Evolutionary conservation across 2,113 vertebrate species (phyloP).

Genomic region (Acanthisitta chloris): DNA sequence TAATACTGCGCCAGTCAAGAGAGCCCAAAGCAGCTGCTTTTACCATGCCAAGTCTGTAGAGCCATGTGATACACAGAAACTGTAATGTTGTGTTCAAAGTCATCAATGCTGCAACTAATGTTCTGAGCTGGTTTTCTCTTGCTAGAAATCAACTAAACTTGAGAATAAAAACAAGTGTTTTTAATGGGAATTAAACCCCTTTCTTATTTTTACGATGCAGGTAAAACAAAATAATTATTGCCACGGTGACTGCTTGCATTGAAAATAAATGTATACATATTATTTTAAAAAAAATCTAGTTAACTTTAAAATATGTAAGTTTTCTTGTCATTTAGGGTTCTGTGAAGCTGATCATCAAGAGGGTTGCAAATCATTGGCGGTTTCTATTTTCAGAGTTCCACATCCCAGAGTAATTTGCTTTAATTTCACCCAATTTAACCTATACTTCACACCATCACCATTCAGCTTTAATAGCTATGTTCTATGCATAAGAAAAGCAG

Average conservation of each 20-base stretch:
- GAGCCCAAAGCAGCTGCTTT: constrained; percentile 20
- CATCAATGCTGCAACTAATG: background rate
- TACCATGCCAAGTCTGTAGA: background rate
- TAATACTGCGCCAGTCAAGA: background rate
- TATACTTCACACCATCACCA: constrained; percentile 90
- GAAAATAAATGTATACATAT: constrained; percentile 80
- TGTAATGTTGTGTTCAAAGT: background rate
- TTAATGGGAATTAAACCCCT: constrained; percentile 50
- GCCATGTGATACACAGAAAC: background rate
- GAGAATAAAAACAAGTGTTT: constrained; percentile 38
- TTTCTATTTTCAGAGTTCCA: constrained; percentile 88
- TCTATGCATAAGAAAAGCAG: constrained; percentile 88
- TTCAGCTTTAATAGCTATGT: constrained; percentile 91
- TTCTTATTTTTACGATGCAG: constrained; percentile 45
- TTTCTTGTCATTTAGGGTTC: constrained; percentile 83
- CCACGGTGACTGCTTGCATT: constrained; percentile 69
- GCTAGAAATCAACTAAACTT: constrained; percentile 40
- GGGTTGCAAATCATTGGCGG: constrained; percentile 87
- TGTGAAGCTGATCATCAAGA: constrained; percentile 88
- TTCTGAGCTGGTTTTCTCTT: background rate
- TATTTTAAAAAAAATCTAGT: constrained; percentile 79
- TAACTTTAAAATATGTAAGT: constrained; percentile 88
- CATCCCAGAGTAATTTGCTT: constrained; percentile 96
- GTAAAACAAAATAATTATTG: constrained; percentile 76
- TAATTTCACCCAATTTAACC: constrained; percentile 98